Base-by-base conservation (phyloP, 92 coral and sea anemone species). In the Parazoanthus darwini region DNA sequence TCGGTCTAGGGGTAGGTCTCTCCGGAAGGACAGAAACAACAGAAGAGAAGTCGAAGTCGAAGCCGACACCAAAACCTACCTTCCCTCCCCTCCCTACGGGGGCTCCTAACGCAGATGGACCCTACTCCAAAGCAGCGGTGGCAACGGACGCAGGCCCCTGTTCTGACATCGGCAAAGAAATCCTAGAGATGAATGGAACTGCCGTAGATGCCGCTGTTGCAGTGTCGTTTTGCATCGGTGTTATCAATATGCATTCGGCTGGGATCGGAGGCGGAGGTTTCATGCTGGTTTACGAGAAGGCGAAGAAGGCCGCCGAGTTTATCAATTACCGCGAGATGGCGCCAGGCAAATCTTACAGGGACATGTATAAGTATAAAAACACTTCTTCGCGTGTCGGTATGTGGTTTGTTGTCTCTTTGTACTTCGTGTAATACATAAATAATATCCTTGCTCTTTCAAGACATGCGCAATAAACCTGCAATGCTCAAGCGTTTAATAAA, bases 71-170 rank as follows among this genome's bases (percentile, higher is more conserved):
- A 4, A 46, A 44, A 23, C 74, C 86, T 3, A 66, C 35, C 3
- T 59, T 89, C 75, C 78, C 82, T 7, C 93, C 86, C 14, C 88
- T 86, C 23, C 94, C 92, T 16, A 89, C 92, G 20, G 92, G 81
- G 4, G 68, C 94, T 50, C 92, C 94, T 8, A 82, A 81, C 14
- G 90, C 94, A 20, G 94, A 82, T 10, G 95, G 95, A 67, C 95
- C 97, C 56, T 94, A 90, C 90, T 35, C 59, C 8, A 66, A 89
- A 23, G 97, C 93, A 14, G 95, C 93, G 5, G 97, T 94, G 25
- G 90, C 97, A 11, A 89, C 97, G 0, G 95, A 92, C 68, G 91
- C 94, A 2, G 93, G 91, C 14, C 87, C 84, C 9, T 94, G 97
- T 82, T 92, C 94, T 56, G 90, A 92, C 25, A 81, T 92, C 18